Percentiles rank a stretch among this genome's conserved stretches.
Conservation (phyloP, 2,797 vertebrate species). For the Rhinella marina region DNA sequence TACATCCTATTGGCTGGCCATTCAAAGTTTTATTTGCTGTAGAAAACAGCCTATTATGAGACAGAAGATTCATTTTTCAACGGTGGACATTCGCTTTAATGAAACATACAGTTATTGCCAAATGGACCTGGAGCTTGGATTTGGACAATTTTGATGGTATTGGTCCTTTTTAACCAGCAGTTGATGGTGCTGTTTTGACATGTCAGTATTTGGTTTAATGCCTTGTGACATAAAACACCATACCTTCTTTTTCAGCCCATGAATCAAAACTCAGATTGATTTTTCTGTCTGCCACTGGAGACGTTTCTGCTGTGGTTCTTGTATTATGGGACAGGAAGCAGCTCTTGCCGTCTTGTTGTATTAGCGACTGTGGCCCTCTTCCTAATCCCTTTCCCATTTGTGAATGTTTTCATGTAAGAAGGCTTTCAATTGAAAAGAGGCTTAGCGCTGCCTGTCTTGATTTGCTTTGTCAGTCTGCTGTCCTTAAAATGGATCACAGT, state of each 20-base stretch:
- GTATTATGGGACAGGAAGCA: slow-evolving; percentile 45
- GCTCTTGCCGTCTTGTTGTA: slow-evolving; percentile 43
- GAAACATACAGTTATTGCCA: neutral
- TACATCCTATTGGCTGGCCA: no score
- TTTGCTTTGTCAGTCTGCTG: slow-evolving; percentile 59
- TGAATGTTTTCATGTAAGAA: slow-evolving; percentile 61
- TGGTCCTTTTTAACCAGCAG: neutral
- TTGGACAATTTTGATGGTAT: neutral
- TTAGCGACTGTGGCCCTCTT: slow-evolving; percentile 39
- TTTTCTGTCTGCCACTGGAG: neutral
- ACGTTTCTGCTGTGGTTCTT: neutral
- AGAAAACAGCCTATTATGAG: no score
- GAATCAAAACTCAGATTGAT: slow-evolving; percentile 18
- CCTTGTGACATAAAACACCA: neutral
- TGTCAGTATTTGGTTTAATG: neutral
- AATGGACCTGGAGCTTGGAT: neutral
- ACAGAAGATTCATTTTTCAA: no score
- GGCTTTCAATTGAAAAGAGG: slow-evolving; percentile 60
- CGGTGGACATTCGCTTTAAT: no score
- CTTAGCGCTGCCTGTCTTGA: slow-evolving; percentile 60
- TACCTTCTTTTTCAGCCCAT: neutral
- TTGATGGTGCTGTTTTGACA: neutral
- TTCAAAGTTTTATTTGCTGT: no score
- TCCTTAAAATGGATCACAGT: slow-evolving; percentile 60
- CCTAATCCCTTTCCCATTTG: slow-evolving; percentile 58